phyloP scores from a whole-genome alignment of 2,797 vertebrate species.

The Nyctibius grandis region DNA sequence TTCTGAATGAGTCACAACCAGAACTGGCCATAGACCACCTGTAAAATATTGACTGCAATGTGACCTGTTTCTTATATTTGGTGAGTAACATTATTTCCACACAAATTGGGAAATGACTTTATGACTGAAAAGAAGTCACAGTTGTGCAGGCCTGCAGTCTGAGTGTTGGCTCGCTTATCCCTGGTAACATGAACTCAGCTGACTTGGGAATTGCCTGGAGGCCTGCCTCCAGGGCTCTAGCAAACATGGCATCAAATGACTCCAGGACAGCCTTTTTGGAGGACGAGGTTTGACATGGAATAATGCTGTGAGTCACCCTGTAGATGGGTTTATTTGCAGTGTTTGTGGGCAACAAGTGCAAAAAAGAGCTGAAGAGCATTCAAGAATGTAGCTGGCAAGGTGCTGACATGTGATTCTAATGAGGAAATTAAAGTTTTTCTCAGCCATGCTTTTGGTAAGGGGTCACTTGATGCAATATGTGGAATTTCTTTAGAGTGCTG shows the following conservation, averaged over 20 bases:
- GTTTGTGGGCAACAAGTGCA: not conserved
- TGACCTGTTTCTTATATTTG: not conserved
- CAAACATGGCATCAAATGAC: not conserved
- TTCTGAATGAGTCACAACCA: not conserved
- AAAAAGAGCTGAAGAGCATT: not conserved
- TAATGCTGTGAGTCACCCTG: not conserved
- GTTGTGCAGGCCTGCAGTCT: not conserved
- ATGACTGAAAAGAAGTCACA: not conserved
- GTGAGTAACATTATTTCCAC: not conserved
- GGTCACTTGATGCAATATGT: not conserved
- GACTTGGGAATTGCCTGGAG: not conserved
- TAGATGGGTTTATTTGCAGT: not conserved
- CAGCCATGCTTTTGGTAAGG: not conserved
- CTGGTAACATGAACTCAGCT: not conserved
- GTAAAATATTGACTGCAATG: not conserved
- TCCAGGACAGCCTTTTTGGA: not conserved
- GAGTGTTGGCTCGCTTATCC: not conserved
- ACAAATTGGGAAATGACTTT: not conserved
- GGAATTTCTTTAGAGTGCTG: slow-evolving; percentile 7
- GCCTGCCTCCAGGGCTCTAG: not conserved
- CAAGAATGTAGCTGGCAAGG: slow-evolving; percentile 16
- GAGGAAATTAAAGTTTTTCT: slow-evolving; percentile 28
- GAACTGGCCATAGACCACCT: not conserved
- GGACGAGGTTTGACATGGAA: not conserved
- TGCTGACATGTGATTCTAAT: slow-evolving; percentile 9